These are phyloP conservation scores for Siphamia tubifer DNA, from an alignment of 2,113 vertebrate genomes.

Conservation along the genomic window DNA sequence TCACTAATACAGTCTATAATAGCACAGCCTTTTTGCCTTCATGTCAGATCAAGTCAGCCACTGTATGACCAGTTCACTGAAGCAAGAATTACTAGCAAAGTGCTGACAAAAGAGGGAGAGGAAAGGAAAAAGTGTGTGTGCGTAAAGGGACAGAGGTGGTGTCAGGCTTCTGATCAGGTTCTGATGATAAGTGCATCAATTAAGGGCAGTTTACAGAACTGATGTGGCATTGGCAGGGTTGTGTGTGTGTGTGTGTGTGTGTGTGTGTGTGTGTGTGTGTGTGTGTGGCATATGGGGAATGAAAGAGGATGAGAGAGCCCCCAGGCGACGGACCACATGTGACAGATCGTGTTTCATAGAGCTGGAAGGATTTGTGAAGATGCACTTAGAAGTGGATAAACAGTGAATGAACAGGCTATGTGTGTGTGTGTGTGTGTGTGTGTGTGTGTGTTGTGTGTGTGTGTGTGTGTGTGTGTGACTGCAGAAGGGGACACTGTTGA, in stretches of 20 bases:
- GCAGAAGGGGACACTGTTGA: too few relatives aligned
- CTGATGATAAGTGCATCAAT: conserved; percentile 36
- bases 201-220: conserved; percentile 57
- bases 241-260: too few relatives aligned
- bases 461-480: too few relatives aligned
- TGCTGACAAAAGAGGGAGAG: conserved; percentile 66
- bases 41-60: conserved; percentile 71
- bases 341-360: conserved; percentile 53
- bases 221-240: conserved; percentile 64
- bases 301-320: conserved; percentile 52
- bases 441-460: too few relatives aligned
- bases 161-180: conserved; percentile 1
- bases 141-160: neutral
- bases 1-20: conserved; percentile 49
- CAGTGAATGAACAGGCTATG: conserved; percentile 1
- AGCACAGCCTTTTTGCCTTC: conserved; percentile 76
- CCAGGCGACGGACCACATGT: conserved; percentile 34
- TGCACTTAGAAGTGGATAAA: conserved; percentile 23
- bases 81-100: conserved; percentile 79
- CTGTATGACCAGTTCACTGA: conserved; percentile 53
- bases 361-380: conserved; percentile 35
- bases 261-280: too few relatives aligned
- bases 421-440: too few relatives aligned
- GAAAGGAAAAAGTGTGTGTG: conserved; percentile 21
- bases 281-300: conserved; percentile 44